phyloP scores from a whole-genome alignment of 1,140 invertebrate species.

The Heliconius nattereri region DNA sequence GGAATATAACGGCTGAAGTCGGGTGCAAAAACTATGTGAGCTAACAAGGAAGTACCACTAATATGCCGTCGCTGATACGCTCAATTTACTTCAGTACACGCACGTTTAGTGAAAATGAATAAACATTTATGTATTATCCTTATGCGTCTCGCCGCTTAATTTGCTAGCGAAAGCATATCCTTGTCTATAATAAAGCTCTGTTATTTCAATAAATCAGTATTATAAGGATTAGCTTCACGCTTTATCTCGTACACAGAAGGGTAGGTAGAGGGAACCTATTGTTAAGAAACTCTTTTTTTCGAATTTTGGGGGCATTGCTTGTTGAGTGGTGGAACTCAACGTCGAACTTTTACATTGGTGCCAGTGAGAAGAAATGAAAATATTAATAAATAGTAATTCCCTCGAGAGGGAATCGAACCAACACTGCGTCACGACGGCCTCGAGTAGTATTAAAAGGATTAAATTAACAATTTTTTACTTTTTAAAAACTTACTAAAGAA shows the following conservation, averaged over 20 bases:
- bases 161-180: slow-evolving; percentile 21
- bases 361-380: too few relatives aligned
- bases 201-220: background rate
- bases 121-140: slow-evolving; percentile 13
- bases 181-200: background rate
- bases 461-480: too few relatives aligned
- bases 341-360: too few relatives aligned
- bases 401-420: too few relatives aligned
- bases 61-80: slow-evolving; percentile 24
- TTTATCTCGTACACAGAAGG: too few relatives aligned
- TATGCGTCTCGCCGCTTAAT: slow-evolving; percentile 15
- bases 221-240: background rate
- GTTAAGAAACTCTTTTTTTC: too few relatives aligned
- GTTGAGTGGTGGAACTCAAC: too few relatives aligned
- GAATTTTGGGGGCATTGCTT: too few relatives aligned
- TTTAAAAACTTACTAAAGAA: background rate
- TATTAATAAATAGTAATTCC: too few relatives aligned
- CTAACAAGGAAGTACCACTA: slow-evolving; percentile 26
- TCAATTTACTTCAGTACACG: slow-evolving; percentile 24
- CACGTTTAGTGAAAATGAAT: slow-evolving; percentile 14
- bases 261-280: too few relatives aligned
- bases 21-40: background rate
- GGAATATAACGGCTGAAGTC: background rate
- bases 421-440: too few relatives aligned
- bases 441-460: too few relatives aligned